Base-by-base conservation (phyloP, 2,888 invertebrate genomes). In the Melinaea menophilus region DNA sequence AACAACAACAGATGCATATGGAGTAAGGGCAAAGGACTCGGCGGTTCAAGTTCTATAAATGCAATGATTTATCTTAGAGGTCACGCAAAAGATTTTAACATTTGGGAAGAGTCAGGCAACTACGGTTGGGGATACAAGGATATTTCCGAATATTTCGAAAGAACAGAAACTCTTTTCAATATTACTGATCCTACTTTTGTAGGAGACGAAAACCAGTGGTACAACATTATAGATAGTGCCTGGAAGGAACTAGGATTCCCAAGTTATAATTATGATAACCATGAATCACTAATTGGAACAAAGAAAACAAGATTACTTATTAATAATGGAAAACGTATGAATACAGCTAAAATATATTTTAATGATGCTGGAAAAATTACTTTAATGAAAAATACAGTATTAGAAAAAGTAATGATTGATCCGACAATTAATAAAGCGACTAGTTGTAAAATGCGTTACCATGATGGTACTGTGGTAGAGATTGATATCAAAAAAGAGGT, bases 11-110 rank as follows among this genome's bases (percentile, higher is more conserved):
- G 79, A 55, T 88, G 87, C 62, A 82, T 80, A n/a, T 93, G 94
- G 94, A 92, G 93, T 37, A 91, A 93, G 63, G 95, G 95, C 0
- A 94, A 93, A 74, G 89, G 92, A 63, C 82, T 94, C 73, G 93
- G 94, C 41, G 94, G 94, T 7, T 91, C 92, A 0, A 92, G 93
- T 57, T 88, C 91, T 2, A 84, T 93, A 31, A 94, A 94, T 74
- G 93, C 91, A 55, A 93, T 93, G 91, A 81, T 94, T 59, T 93
- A 93, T 73, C 82, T 93, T 3, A 86, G 92, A 51, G 94, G 93
- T 0, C 92, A 91, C 71, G 82, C 78, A 0, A 74, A 77, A 5
- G 93, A 93, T 73, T 94, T 90, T 67, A 82, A 92, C 56, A 78
- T 82, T 58, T 94, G 94, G 94, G 85, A 89, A 56, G 75, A 77